phyloP scores from a whole-genome alignment of 2,888 invertebrate species.

The Icerya purchasi region DNA sequence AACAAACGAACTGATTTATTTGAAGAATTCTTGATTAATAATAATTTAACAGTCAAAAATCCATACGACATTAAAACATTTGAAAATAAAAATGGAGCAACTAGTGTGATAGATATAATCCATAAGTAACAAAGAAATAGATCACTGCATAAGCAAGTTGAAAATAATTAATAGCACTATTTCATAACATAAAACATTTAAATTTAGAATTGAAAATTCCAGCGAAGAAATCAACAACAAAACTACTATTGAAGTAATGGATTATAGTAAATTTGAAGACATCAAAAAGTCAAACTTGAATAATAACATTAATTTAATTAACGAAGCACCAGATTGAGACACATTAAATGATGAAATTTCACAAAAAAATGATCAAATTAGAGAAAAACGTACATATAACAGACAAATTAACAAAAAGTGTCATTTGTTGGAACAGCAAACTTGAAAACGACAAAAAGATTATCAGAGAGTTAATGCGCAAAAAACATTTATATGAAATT shows the following conservation, averaged over 20 bases:
- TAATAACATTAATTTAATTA: not conserved
- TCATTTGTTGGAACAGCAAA: not conserved
- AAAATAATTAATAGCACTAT: not conserved
- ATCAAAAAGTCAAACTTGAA: not conserved
- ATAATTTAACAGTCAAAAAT: not conserved
- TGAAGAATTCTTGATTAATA: not conserved
- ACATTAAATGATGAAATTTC: not conserved
- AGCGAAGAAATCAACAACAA: not conserved
- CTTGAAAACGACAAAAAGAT: not conserved
- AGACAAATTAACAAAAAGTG: not conserved
- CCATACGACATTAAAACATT: not conserved
- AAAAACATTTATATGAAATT: not conserved
- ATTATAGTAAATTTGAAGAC: not conserved
- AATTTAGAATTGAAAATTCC: not conserved
- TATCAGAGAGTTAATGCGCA: not conserved
- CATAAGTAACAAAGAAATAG: not conserved
- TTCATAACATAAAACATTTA: not conserved
- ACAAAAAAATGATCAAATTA: not conserved
- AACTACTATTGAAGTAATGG: not conserved
- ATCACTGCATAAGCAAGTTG: not conserved
- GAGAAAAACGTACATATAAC: no score
- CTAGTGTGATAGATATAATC: not conserved
- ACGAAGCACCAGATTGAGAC: not conserved
- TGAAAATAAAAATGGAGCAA: not conserved
- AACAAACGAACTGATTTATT: not conserved